Base-by-base conservation (phyloP, 2,797 vertebrate genomes). In the Alca torda region DNA sequence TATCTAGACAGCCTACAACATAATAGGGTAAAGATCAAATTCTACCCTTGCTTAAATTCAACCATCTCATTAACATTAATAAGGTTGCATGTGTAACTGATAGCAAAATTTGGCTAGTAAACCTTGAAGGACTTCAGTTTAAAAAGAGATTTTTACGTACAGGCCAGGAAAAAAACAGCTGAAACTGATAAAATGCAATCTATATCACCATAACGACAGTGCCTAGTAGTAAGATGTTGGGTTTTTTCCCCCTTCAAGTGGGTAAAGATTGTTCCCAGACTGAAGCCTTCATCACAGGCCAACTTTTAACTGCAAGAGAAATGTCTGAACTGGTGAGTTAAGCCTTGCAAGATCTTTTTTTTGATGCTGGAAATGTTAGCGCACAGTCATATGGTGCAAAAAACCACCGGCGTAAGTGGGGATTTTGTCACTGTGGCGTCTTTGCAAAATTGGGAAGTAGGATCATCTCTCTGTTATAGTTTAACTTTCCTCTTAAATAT, bases 121-220 rank as follows among this genome's bases (percentile, higher is more conserved):
- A 94, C 75, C 86, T 95, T 89, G 88, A 92, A 94, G 90, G 78
- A 65, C 48, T 94, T 89, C 28, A 37, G 82, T 69, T 84, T 59
- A 78, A 92, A 95, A 87, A 60, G 69, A 90, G 76, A 76, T 84
- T 90, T 93, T 94, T 87, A 87, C 79, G 41, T 72, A 80, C 45
- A 75, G 39, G 78, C 93, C 84, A 76, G 69, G 73, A 48, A 53
- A 87, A 91, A 51, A 85, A 6, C 96, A 97, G 88, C 92, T 97
- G 96, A 97, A 96, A 95, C 84, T 85, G 93, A 96, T 96, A 95
- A 96, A 97, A 95, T 90, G 43, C 74, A 89, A 95, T 96, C 94
- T 94, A 95, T 96, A 80, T 92, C 93, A 61, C 75, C 81, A 48
- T 87, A 95, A 94, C 39, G 28, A 39, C 67, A 87, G 88, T 77